Base-by-base conservation (phyloP, 64 coral and sea anemone species). In the Astreopora myriophthalma region DNA sequence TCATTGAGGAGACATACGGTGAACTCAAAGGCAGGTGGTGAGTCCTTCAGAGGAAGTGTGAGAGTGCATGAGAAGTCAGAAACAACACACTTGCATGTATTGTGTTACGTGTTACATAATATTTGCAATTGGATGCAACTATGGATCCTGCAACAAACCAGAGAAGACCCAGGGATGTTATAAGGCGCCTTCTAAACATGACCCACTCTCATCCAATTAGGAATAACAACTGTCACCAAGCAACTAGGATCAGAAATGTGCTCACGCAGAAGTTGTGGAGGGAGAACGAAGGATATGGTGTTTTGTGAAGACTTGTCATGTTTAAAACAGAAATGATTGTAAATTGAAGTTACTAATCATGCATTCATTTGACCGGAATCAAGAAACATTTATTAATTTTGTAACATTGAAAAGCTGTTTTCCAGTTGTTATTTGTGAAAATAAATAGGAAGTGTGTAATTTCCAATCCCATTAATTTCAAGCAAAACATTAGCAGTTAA, bases 1-100 rank as follows among this genome's bases (percentile, higher is more conserved):
- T 51, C 48, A 73, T 14, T 36, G 66, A 87, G 46, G 39, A 42
- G 38, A 35, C 85, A 16, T 62, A 73, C 70, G 85, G 85, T 13
- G 64, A 49, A 16, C 27, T 87, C 14, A 87, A 87, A 39, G 85
- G 85, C 20, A n/a, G 86, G 35, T 89, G 86, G 86, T 12, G 86
- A 52, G 49, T 89, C 31, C 71, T 88, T 32, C 28, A 60, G 5
- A 74, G 46, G n/a, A 74, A 76, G 32, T 89, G 71, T 46, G 86
- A 76, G 52, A 75, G 86, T 25, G 46, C 69, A 19, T 11, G 13
- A 35, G 34, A 89, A 75, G 52, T 76, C 27, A 6, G 31, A 75
- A 11, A 48, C 13, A 32, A 30, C 28, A 57, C 73, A 33, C 86
- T 89, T 19, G 86, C 86, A 34, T 89, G 86, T 51, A 88, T 88